These are phyloP conservation scores for Amphimedon queenslandica DNA, from an alignment of 37 sponge, comb jelly and placozoan species.

Conservation along the genomic window DNA sequence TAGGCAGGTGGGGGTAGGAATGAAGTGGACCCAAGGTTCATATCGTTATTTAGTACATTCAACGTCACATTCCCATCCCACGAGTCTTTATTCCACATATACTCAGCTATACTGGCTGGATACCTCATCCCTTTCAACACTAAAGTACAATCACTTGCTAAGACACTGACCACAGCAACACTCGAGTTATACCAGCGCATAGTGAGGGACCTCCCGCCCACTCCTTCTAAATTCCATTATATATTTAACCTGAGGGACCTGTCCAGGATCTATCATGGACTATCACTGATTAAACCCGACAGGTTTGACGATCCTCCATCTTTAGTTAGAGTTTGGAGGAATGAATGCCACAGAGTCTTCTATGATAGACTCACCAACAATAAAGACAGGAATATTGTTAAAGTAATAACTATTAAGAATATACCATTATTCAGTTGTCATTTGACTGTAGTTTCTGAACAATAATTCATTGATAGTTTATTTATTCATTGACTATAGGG, in stretches of 20 bases:
- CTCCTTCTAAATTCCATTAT: constrained; percentile 99
- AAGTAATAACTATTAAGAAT: constrained; percentile 5
- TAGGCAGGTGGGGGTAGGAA: constrained; percentile 98
- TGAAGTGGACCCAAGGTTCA: constrained; percentile 92
- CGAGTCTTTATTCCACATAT: constrained; percentile 89
- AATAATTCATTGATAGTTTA: too few species aligned
- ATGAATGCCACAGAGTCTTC: constrained; percentile 95
- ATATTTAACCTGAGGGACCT: constrained; percentile 98
- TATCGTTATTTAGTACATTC: constrained; percentile 93
- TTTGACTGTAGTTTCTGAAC: background rate
- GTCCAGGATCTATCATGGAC: constrained; percentile 96
- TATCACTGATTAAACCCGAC: constrained; percentile 79
- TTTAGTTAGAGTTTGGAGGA: constrained; percentile 93
- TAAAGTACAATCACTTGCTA: constrained; percentile 71
- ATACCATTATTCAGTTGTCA: too few species aligned
- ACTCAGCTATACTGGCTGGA: constrained; percentile 86
- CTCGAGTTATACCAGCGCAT: constrained; percentile 88
- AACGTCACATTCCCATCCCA: constrained; percentile 95
- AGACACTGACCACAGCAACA: constrained; percentile 76
- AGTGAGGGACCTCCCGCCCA: constrained; percentile 92
- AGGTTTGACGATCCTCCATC: constrained; percentile 43
- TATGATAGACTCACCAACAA: constrained; percentile 87
- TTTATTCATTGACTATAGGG: constrained; percentile 16
- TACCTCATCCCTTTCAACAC: constrained; percentile 81
- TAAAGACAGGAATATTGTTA: constrained; percentile 75